Evolutionary conservation across 1,140 invertebrate species (phyloP).

Genomic region (Drosophila malerkotliana): DNA sequence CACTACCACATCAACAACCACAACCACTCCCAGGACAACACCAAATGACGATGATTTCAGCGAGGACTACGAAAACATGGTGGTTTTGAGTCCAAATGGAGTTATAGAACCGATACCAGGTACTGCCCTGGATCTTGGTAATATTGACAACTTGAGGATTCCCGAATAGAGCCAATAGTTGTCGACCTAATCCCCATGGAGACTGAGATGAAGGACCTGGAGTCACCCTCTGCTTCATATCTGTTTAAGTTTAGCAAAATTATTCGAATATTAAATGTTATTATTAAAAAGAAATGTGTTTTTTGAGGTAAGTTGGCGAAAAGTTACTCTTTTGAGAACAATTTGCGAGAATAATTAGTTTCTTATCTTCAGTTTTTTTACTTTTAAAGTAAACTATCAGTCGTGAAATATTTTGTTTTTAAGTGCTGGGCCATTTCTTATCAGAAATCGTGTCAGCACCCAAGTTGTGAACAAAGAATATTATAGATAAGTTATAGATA

Average conservation of each 20-base stretch:
- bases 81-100: conserved; percentile 22
- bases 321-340: too few relatives aligned
- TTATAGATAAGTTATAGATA: background rate
- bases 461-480: conserved; percentile 6
- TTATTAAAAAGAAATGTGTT: background rate
- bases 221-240: background rate
- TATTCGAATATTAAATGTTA: background rate
- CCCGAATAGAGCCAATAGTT: conserved; percentile 1
- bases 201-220: conserved; percentile 20
- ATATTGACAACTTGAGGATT: conserved; percentile 54
- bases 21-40: conserved; percentile 19
- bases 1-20: conserved; percentile 19
- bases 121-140: conserved; percentile 52
- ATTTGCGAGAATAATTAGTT: too few relatives aligned
- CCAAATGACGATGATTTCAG: conserved; percentile 13
- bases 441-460: conserved; percentile 26
- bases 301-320: too few relatives aligned
- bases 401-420: background rate
- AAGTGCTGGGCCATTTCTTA: background rate
- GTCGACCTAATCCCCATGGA: background rate
- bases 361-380: too few relatives aligned
- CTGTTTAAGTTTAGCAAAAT: background rate
- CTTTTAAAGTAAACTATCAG: background rate
- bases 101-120: conserved; percentile 50
- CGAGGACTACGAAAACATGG: conserved; percentile 35